Evolutionary conservation across 2,113 vertebrate species (phyloP).

Genomic region (Cyrtonyx montezumae): DNA sequence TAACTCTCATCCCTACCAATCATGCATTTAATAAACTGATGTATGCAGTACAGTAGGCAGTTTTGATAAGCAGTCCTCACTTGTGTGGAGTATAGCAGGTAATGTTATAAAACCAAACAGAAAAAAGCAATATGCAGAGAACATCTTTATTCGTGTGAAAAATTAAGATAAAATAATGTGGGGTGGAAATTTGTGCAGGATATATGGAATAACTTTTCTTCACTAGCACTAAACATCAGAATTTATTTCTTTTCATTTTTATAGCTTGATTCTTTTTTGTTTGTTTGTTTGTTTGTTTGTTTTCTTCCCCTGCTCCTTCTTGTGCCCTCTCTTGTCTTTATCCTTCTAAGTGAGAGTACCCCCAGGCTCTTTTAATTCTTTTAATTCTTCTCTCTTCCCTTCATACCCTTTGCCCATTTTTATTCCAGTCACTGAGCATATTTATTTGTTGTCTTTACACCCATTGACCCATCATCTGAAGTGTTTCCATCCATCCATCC

Average conservation of each 20-base stretch:
- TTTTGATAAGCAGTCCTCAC: not conserved
- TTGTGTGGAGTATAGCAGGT: not conserved
- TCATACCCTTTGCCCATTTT: not conserved
- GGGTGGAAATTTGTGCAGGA: not conserved
- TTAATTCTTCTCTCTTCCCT: not conserved
- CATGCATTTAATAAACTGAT: conserved; percentile 25
- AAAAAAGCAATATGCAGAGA: not conserved
- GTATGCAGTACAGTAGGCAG: not conserved
- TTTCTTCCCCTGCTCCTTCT: not conserved
- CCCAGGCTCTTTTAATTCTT: not conserved
- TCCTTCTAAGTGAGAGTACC: not conserved
- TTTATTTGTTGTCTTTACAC: not conserved
- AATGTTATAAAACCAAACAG: not conserved
- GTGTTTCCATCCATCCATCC: not conserved
- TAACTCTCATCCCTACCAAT: not conserved
- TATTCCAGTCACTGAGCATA: not conserved
- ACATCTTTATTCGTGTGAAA: not conserved
- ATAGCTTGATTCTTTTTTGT: not conserved
- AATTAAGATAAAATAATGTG: not conserved
- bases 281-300: not conserved
- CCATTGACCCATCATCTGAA: not conserved
- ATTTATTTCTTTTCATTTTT: not conserved
- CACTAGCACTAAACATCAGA: not conserved
- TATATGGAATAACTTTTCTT: not conserved
- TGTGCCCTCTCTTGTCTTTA: not conserved